Conservation (phyloP, 2,113 vertebrate genomes). For the Anoura caudifer region DNA sequence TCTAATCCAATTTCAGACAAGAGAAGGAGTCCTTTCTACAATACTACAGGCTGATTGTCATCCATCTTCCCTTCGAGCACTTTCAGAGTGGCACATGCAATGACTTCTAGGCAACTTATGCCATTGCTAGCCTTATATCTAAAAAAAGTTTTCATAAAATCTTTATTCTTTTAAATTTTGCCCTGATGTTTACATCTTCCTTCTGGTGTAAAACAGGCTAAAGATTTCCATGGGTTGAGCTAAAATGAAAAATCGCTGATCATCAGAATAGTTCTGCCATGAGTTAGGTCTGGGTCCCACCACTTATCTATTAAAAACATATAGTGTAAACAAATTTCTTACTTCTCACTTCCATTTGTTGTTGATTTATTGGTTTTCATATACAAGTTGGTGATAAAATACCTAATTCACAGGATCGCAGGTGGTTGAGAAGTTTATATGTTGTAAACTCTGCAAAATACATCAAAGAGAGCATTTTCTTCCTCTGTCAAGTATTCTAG, state of each 20-base stretch:
- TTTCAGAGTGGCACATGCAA: background rate
- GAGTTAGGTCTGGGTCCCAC: background rate
- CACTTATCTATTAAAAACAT: background rate
- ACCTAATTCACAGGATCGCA: background rate
- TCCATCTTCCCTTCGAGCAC: background rate
- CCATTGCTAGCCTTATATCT: background rate
- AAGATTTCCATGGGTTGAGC: background rate
- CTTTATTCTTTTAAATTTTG: background rate
- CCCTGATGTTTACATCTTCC: background rate
- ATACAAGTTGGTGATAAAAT: background rate
- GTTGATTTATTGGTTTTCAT: background rate
- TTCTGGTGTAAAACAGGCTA: background rate
- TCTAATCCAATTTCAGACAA: background rate
- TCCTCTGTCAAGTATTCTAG: background rate
- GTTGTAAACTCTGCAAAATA: background rate
- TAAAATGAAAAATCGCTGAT: background rate
- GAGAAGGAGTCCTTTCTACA: background rate
- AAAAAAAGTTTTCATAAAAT: background rate
- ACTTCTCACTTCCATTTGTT: background rate
- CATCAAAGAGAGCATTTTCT: background rate
- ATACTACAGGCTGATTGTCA: background rate
- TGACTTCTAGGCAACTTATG: background rate
- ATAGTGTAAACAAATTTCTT: background rate
- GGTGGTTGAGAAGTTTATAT: background rate
- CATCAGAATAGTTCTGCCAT: background rate